phyloP scores from a whole-genome alignment of 2,113 vertebrate species.

The Anser brachyrhynchus region DNA sequence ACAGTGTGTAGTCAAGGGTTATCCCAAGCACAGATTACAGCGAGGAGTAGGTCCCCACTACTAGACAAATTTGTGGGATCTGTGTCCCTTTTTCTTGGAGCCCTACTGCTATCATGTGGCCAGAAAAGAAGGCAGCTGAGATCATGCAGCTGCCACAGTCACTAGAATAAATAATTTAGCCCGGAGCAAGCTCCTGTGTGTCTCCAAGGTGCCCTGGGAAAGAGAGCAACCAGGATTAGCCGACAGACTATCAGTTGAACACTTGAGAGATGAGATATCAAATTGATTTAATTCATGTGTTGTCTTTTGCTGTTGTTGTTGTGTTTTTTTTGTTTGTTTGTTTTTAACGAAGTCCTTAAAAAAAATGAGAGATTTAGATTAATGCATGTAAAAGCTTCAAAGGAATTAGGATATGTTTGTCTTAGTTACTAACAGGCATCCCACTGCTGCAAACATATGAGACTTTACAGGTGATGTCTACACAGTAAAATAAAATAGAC shows the following conservation, averaged over 20 bases:
- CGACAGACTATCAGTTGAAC: constrained; percentile 37
- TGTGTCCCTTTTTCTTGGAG: constrained; percentile 51
- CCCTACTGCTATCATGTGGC: constrained; percentile 65
- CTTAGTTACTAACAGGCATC: constrained; percentile 32
- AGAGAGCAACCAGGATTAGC: constrained; percentile 37
- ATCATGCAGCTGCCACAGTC: constrained; percentile 38
- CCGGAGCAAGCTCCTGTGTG: constrained; percentile 30
- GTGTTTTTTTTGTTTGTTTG: neutral
- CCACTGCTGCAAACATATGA: constrained; percentile 44
- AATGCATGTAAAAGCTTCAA: constrained; percentile 33
- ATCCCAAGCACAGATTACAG: neutral
- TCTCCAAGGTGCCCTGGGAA: constrained; percentile 65
- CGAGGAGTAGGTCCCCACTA: neutral
- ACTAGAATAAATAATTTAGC: constrained; percentile 65
- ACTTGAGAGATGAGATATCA: constrained; percentile 59
- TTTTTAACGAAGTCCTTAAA: constrained; percentile 19
- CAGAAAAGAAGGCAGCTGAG: constrained; percentile 54
- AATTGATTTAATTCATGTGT: constrained; percentile 66
- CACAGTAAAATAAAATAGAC: constrained; percentile 27
- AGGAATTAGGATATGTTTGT: constrained; percentile 40
- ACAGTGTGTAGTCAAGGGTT: neutral
- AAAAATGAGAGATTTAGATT: constrained; percentile 44
- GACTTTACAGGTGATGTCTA: constrained; percentile 43
- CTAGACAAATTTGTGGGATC: neutral
- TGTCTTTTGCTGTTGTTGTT: neutral